Evolutionary conservation across 2,888 invertebrate genomes (phyloP), one percentile per base, ranked within the genome.

Genomic region (Nemotelus pantherinus): DNA sequence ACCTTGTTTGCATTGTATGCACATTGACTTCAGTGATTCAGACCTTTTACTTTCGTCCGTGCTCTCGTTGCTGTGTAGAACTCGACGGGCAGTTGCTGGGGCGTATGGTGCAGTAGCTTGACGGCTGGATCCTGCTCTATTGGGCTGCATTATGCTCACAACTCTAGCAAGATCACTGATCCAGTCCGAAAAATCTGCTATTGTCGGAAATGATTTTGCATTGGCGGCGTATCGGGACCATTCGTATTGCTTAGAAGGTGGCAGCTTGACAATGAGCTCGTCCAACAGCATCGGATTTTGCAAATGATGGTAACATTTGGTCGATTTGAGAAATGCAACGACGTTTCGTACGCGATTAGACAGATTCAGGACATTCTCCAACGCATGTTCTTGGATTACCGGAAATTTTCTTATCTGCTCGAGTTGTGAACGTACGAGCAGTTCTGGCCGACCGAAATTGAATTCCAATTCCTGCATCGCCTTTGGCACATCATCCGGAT

Each of bases 371-470:
- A 80, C 74, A n/a, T n/a, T n/a, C n/a, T n/a, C n/a, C n/a, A n/a
- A n/a, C n/a, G n/a, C 58, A 3, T 39, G 58, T 10, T 58, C n/a
- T n/a, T 58, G 4, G 6, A 82, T 81, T 2, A 70, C 9, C 1
- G 80, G 75, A 65, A 81, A 77, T 0, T 67, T 44, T n/a, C 79
- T 78, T 0, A 79, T 80, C 50, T 81, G 81, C 3, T 79, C 76
- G 9, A 81, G 70, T 63, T 80, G 80, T 55, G 79, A 80, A 39
- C 80, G 71, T 25, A 81, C 79, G 39, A 81, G 65, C 53, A 80
- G 10, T 43, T 82, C 80, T 2, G 82, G 80, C 1, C 82, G 79
- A 43, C 81, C 80, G 55, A 74, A 82, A 9, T 79, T 79, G 70
- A 81, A 80, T 50, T 80, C 77, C 6, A 80, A 44, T 72, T 80